These are phyloP conservation scores for Heteronetta atricapilla DNA, from an alignment of 2,113 vertebrate species.

Conservation along the genomic window DNA sequence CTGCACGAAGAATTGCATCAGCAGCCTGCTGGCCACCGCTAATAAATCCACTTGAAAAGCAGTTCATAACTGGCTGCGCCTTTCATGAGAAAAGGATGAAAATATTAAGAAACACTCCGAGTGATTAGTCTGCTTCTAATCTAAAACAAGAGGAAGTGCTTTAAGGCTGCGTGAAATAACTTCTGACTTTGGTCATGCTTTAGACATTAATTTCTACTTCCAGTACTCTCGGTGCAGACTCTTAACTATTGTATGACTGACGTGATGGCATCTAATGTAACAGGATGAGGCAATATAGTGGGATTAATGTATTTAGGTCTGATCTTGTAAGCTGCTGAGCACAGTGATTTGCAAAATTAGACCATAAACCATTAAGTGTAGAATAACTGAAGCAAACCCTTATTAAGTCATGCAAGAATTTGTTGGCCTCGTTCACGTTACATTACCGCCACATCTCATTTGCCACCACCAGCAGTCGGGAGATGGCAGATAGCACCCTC, in stretches of 20 bases:
- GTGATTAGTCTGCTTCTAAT: background rate
- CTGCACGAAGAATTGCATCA: background rate
- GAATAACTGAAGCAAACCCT: background rate
- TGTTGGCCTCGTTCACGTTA: rapidly evolving
- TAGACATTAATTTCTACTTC: background rate
- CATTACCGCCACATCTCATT: rapidly evolving
- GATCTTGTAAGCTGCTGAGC: background rate
- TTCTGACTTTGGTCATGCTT: background rate
- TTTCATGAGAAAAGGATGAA: background rate
- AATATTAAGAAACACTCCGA: background rate
- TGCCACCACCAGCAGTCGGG: background rate
- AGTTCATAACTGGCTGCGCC: background rate
- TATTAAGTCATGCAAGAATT: background rate
- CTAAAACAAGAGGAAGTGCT: background rate
- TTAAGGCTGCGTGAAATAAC: constrained; percentile 20
- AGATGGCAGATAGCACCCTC: background rate
- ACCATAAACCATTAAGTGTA: background rate
- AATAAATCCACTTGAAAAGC: background rate
- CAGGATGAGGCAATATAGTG: background rate
- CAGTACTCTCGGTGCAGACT: background rate
- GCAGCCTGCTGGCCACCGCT: background rate
- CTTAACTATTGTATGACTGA: rapidly evolving
- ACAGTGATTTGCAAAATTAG: background rate
- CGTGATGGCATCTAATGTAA: background rate
- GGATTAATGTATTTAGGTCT: background rate